Conservation (phyloP, 2,888 invertebrate species). For the Drosophila affinis region DNA sequence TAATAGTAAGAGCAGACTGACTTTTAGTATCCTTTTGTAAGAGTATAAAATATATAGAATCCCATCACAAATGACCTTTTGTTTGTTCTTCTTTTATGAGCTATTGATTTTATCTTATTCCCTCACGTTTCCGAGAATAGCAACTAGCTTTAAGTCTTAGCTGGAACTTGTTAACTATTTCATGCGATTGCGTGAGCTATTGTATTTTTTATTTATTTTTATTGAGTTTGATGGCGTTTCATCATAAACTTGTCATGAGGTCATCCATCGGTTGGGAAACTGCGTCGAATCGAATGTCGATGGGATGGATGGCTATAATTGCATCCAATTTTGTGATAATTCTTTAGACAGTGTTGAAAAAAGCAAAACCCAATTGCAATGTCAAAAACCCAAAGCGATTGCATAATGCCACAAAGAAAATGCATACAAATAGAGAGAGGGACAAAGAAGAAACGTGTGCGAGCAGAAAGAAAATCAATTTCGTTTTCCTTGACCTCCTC, state of each 20-base stretch:
- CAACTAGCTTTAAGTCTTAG: neutral
- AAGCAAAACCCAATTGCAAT: constrained; percentile 2
- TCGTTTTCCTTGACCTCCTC: constrained; percentile 77
- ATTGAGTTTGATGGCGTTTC: constrained; percentile 43
- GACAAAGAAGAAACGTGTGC: constrained; percentile 15
- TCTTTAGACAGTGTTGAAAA: constrained; percentile 8
- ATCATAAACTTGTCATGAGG: constrained; percentile 56
- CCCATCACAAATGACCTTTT: too few species aligned
- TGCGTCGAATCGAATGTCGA: constrained; percentile 7
- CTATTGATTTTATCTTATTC: constrained; percentile 23
- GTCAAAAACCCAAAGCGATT: constrained; percentile 41
- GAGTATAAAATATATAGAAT: too few species aligned
- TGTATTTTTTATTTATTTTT: constrained; percentile 26
- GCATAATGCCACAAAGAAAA: constrained; percentile 48
- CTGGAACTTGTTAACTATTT: constrained; percentile 7
- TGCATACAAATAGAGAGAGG: constrained; percentile 24
- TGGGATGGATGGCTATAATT: constrained; percentile 22
- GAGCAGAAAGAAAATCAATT: constrained; percentile 71
- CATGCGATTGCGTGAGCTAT: constrained; percentile 34
- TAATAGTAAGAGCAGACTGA: too few species aligned
- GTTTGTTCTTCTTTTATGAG: neutral
- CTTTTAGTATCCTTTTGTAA: too few species aligned
- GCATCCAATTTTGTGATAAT: constrained; percentile 8
- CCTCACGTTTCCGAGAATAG: neutral
- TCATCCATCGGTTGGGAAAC: constrained; percentile 50